Conservation (phyloP, 2,113 vertebrate species). For the Ariopsis seemanni region DNA sequence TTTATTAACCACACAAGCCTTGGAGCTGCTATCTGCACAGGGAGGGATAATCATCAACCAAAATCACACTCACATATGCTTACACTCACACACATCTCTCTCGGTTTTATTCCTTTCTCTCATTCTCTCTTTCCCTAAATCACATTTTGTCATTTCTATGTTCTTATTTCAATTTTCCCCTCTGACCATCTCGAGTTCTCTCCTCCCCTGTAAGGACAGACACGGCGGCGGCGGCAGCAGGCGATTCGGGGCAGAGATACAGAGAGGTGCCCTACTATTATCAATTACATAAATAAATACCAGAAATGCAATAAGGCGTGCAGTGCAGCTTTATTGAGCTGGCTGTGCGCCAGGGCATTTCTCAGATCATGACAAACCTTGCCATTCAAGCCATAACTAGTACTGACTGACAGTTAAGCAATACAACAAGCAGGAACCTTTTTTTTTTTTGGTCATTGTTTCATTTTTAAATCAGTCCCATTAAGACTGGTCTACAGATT, state of each 20-base stretch:
- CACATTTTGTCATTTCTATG: background rate
- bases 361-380: constrained; percentile 25
- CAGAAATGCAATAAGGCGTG: constrained; percentile 52
- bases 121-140: background rate
- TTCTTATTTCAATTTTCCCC: background rate
- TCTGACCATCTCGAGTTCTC: constrained; percentile 1
- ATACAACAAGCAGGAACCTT: constrained; percentile 10
- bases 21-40: constrained; percentile 30
- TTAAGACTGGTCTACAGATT: background rate
- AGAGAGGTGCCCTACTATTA: constrained; percentile 47
- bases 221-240: constrained; percentile 3
- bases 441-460: background rate
- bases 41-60: constrained; percentile 45
- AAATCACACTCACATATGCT: constrained; percentile 15
- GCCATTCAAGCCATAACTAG: constrained; percentile 37
- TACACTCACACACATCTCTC: constrained; percentile 20
- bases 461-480: background rate
- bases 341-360: constrained; percentile 24
- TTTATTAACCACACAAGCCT: constrained; percentile 49
- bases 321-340: background rate
- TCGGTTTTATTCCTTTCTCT: constrained; percentile 4
- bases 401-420: constrained; percentile 38
- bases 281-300: constrained; percentile 59
- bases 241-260: constrained; percentile 34
- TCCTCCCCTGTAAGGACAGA: constrained; percentile 28